Percentiles rank a stretch among this genome's conserved stretches.
Evolutionary conservation across 2,888 invertebrate species (phyloP).

Genomic region (Quadroppia sp.): DNA sequence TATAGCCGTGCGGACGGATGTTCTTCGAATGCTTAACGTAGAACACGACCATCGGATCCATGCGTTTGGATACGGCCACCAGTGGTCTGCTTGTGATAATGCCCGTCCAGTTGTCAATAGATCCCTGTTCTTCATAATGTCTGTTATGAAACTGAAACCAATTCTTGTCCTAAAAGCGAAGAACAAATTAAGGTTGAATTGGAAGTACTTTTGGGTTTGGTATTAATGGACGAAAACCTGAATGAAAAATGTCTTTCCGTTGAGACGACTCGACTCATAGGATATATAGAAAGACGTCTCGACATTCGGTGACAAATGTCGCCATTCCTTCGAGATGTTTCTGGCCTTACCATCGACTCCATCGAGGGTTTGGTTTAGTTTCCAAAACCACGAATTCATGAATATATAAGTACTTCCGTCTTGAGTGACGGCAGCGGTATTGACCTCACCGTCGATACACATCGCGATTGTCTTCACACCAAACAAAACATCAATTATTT

Average conservation of each 20-base stretch:
- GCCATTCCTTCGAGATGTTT: not conserved
- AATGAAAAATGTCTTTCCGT: conserved; percentile 19
- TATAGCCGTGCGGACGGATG: not conserved
- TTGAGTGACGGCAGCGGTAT: not conserved
- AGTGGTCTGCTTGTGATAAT: not conserved
- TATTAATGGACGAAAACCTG: conserved; percentile 11
- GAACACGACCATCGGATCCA: conserved; percentile 15
- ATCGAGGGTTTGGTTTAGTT: not conserved
- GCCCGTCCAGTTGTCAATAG: not conserved
- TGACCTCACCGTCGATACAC: conserved; percentile 29
- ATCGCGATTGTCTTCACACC: not conserved
- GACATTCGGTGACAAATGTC: not conserved
- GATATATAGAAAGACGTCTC: conserved; percentile 14
- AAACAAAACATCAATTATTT: not conserved
- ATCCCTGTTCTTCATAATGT: not conserved
- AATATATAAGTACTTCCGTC: conserved; percentile 29
- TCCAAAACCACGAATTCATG: conserved; percentile 26
- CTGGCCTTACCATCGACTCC: conserved; percentile 1
- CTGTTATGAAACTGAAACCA: conserved; percentile 6
- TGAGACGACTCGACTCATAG: not conserved
- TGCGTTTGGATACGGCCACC: not conserved
- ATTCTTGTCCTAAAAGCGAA: not conserved
- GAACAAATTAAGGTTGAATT: not conserved
- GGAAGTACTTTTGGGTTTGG: not conserved
- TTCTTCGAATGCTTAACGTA: not conserved